Evolutionary conservation across 2,888 invertebrate species (phyloP).

Genomic region (Stegana nigrithorax): DNA sequence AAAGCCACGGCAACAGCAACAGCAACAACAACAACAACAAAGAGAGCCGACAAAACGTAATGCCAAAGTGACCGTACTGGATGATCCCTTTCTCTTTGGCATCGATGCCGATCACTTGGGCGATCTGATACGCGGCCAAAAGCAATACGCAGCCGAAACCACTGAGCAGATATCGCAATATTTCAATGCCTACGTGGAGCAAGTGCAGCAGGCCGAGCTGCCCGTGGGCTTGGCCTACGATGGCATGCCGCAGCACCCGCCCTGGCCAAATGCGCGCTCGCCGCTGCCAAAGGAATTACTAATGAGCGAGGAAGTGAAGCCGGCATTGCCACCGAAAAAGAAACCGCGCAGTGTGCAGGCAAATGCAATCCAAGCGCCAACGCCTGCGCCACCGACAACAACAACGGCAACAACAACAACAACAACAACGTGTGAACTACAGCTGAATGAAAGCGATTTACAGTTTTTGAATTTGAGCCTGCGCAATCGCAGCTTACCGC

Average conservation of each 20-base stretch:
- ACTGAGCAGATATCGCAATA: slow-evolving; percentile 61
- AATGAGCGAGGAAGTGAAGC: slow-evolving; percentile 45
- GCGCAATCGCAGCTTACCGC: slow-evolving; percentile 64
- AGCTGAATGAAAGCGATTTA: slow-evolving; percentile 65
- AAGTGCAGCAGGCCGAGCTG: slow-evolving; percentile 32
- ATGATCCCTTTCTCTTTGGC: slow-evolving; percentile 68
- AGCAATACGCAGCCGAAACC: slow-evolving; percentile 44
- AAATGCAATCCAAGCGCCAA: too few relatives aligned
- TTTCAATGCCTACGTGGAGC: slow-evolving; percentile 48
- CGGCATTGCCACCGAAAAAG: slow-evolving; percentile 61
- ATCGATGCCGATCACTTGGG: slow-evolving; percentile 64
- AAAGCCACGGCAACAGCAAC: slow-evolving; percentile 28
- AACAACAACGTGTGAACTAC: slow-evolving; percentile 43
- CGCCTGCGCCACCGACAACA: slow-evolving; percentile 26
- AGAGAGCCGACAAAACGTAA: slow-evolving; percentile 59
- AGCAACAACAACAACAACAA: slow-evolving; percentile 31
- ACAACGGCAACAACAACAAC: slow-evolving; percentile 34
- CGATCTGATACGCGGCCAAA: slow-evolving; percentile 55
- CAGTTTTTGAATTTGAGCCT: slow-evolving; percentile 66
- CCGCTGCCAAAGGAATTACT: slow-evolving; percentile 21
- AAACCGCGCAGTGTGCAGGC: slow-evolving; percentile 42
- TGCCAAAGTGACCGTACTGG: slow-evolving; percentile 67
- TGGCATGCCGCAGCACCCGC: slow-evolving; percentile 45
- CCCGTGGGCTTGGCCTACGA: slow-evolving; percentile 32
- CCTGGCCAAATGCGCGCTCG: slow-evolving; percentile 27